These are phyloP conservation scores for Rallus limicola DNA, from an alignment of 2,113 vertebrate genomes.

Conservation along the genomic window DNA sequence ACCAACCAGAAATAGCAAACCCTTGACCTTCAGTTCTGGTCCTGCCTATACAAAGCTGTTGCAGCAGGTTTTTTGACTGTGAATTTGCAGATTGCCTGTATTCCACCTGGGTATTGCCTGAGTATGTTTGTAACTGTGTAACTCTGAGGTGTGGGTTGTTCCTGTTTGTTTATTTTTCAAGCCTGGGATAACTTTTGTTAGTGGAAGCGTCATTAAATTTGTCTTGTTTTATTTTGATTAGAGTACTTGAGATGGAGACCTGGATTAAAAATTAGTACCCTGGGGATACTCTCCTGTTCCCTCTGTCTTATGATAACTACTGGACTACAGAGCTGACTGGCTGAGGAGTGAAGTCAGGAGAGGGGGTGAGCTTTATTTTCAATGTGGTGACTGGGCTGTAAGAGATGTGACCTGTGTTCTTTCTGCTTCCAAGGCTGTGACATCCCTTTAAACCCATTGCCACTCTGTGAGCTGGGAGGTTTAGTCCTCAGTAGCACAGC, in stretches of 20 bases:
- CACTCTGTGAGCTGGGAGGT: background rate
- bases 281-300: background rate
- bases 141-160: background rate
- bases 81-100: background rate
- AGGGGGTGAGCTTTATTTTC: background rate
- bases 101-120: background rate
- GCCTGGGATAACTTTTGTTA: background rate
- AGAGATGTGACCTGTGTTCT: background rate
- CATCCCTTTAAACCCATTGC: background rate
- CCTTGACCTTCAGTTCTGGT: background rate
- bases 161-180: background rate
- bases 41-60: background rate
- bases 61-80: fast-evolving
- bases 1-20: background rate
- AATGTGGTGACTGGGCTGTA: background rate
- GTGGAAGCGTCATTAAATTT: background rate
- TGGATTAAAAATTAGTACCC: background rate
- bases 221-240: background rate
- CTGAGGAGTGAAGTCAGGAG: background rate
- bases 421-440: background rate
- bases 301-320: background rate
- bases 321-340: background rate
- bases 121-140: background rate
- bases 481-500: background rate
- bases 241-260: background rate